Percentiles rank a stretch among this genome's conserved stretches.
phyloP scores from a whole-genome alignment of 2,113 vertebrate genomes.

The Ailuropoda melanoleuca region DNA sequence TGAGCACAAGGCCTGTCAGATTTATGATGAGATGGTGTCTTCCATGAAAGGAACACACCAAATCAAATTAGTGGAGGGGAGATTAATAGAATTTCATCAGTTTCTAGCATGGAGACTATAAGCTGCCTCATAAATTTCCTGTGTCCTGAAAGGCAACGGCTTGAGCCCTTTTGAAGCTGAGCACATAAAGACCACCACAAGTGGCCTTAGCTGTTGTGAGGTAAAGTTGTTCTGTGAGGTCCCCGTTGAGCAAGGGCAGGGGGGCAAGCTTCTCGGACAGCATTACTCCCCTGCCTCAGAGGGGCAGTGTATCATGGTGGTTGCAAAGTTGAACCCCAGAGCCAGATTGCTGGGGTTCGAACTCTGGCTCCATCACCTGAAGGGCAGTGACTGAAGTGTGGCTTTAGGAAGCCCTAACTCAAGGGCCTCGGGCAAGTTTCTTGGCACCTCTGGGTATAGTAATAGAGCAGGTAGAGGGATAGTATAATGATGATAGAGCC shows the following conservation, averaged over 20 bases:
- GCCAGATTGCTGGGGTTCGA: not conserved
- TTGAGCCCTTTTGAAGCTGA: slow-evolving; percentile 22
- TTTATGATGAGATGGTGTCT: slow-evolving; percentile 78
- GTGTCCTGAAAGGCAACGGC: slow-evolving; percentile 48
- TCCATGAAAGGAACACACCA: slow-evolving; percentile 76
- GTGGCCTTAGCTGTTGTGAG: not conserved
- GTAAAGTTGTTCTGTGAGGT: not conserved
- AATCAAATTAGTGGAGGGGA: slow-evolving; percentile 72
- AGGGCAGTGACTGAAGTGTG: not conserved
- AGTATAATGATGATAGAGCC: not conserved
- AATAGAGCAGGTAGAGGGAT: not conserved
- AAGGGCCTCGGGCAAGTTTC: not conserved
- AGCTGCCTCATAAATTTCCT: slow-evolving; percentile 48
- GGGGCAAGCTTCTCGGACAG: not conserved
- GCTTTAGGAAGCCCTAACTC: not conserved
- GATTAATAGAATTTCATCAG: slow-evolving; percentile 68
- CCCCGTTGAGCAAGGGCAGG: not conserved
- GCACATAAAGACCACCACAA: slow-evolving; percentile 28
- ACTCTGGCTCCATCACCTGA: not conserved
- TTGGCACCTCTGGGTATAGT: not conserved
- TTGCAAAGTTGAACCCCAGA: not conserved
- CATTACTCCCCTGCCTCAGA: accelerated
- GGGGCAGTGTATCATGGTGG: accelerated
- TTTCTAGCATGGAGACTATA: slow-evolving; percentile 54
- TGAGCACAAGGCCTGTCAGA: slow-evolving; percentile 72